A percentile compares a stretch with the other conserved stretches of the same genome.
Conservation (phyloP, 1,140 invertebrate genomes). For the Drosophila malerkotliana region DNA sequence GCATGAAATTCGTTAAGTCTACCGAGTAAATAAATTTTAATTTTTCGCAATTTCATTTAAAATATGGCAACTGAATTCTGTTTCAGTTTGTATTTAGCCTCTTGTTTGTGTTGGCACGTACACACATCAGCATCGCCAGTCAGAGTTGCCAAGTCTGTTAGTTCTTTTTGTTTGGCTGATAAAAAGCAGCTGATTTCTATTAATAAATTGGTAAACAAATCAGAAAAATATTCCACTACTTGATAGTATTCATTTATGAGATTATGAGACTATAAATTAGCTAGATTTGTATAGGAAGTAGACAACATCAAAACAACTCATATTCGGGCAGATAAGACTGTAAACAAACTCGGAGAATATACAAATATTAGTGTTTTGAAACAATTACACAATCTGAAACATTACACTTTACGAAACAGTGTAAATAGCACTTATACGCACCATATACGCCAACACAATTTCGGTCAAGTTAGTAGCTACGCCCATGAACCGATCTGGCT, state of each 20-base stretch:
- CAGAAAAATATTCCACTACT: slow-evolving; percentile 5
- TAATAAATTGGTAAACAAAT: slow-evolving; percentile 46
- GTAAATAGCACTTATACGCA: neutral
- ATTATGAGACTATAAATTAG: neutral
- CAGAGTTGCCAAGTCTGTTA: slow-evolving; percentile 27
- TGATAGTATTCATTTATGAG: slow-evolving; percentile 2
- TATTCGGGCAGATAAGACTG: too few species aligned
- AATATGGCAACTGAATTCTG: slow-evolving; percentile 56
- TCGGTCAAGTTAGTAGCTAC: slow-evolving; percentile 23
- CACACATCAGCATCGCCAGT: slow-evolving; percentile 16
- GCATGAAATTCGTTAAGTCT: slow-evolving; percentile 24
- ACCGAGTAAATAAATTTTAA: slow-evolving; percentile 68
- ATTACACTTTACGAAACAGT: neutral
- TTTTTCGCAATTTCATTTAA: slow-evolving; percentile 66
- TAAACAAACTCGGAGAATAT: too few species aligned
- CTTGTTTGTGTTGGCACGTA: slow-evolving; percentile 18
- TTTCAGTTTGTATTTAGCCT: neutral
- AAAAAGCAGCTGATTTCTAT: slow-evolving; percentile 34
- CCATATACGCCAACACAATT: slow-evolving; percentile 3
- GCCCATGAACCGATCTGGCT: slow-evolving; percentile 47
- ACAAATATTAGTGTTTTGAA: too few species aligned
- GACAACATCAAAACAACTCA: too few species aligned
- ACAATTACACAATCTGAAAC: too few species aligned
- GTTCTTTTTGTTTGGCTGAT: slow-evolving; percentile 23
- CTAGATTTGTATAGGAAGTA: too few species aligned